Percentiles rank a stretch among this genome's conserved stretches.
Conservation (phyloP, 2,113 vertebrate genomes). For the Lonchura striata region DNA sequence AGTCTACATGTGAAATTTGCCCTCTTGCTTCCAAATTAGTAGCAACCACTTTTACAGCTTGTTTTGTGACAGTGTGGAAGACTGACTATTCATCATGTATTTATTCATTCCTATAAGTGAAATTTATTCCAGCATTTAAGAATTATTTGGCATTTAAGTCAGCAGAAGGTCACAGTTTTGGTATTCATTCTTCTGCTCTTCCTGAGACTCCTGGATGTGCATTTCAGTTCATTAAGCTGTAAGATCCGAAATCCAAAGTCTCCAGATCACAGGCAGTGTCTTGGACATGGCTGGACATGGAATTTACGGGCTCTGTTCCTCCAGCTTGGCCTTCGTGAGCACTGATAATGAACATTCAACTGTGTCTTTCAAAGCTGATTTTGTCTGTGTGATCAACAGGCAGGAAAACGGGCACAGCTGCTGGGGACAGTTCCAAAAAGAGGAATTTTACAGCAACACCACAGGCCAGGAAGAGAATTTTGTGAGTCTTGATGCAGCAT, state of each 20-base stretch:
- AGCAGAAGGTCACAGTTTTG: neutral
- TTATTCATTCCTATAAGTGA: neutral
- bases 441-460: neutral
- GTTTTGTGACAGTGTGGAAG: neutral
- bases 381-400: neutral
- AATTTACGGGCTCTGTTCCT: neutral
- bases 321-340: neutral
- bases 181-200: neutral
- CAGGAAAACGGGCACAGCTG: neutral
- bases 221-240: neutral
- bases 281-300: rapidly evolving
- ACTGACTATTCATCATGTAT: neutral
- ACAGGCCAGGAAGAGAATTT: neutral
- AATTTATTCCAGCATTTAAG: neutral
- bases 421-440: neutral
- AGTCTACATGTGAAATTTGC: neutral
- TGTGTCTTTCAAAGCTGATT: neutral
- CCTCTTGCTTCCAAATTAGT: neutral
- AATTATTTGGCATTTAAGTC: neutral
- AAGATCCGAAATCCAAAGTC: neutral
- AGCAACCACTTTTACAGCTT: neutral
- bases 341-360: neutral
- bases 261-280: neutral
- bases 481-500: neutral
- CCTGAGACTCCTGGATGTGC: neutral